Evolutionary conservation across 2,797 vertebrate species (phyloP).

Genomic region (Semaprochilodus insignis): DNA sequence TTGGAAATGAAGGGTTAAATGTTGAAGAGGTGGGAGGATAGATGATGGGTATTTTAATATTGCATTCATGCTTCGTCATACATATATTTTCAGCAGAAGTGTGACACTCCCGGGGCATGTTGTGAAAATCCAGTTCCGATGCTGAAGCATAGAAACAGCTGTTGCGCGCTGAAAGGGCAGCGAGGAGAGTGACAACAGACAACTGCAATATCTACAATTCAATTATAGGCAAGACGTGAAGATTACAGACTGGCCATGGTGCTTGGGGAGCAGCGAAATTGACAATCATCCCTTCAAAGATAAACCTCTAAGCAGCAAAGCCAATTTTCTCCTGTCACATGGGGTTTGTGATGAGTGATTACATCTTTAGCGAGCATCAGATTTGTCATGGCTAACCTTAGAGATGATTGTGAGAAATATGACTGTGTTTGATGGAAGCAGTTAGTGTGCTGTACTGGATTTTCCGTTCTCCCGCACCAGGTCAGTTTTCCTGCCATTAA

Average conservation of each 20-base stretch:
- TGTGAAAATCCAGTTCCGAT: constrained; percentile 18
- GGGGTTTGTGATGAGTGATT: neutral
- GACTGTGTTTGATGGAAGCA: neutral
- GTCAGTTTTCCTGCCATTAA: neutral
- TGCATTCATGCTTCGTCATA: neutral
- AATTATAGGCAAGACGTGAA: constrained; percentile 11
- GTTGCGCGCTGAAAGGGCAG: neutral
- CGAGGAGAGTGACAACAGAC: constrained; percentile 11
- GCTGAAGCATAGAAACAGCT: neutral
- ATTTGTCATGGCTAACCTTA: neutral
- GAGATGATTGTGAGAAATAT: constrained; percentile 1
- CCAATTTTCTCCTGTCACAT: neutral
- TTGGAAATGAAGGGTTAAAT: neutral
- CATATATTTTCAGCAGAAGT: neutral
- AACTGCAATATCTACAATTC: constrained; percentile 29
- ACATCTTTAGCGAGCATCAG: neutral
- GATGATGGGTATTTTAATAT: neutral
- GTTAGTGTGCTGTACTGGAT: neutral
- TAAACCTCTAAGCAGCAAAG: neutral
- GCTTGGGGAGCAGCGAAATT: neutral
- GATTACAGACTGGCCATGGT: constrained; percentile 7
- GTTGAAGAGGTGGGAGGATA: too few relatives aligned
- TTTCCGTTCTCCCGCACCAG: neutral
- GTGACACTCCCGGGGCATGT: neutral
- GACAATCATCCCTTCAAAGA: constrained; percentile 17